Evolutionary conservation across 2,113 vertebrate genomes (phyloP).

Genomic region (Myrmecobius fasciatus): DNA sequence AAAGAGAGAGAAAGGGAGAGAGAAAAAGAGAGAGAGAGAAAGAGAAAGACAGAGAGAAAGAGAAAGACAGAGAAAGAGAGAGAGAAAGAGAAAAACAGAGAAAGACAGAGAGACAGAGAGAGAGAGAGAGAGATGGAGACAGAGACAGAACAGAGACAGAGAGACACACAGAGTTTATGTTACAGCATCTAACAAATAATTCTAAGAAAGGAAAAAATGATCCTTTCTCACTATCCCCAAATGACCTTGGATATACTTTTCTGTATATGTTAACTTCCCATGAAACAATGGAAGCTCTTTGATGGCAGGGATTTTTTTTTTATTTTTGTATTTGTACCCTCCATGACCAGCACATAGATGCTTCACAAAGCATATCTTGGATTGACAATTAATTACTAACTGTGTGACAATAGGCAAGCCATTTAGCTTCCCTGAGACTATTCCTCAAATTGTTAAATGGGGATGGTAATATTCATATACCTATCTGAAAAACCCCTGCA

Average conservation of each 20-base stretch:
- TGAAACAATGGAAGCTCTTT: not conserved
- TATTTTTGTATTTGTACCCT: not conserved
- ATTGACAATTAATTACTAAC: not conserved
- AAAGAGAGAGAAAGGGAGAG: no score
- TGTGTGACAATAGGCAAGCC: not conserved
- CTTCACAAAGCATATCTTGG: not conserved
- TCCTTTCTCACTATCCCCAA: not conserved
- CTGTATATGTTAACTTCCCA: not conserved
- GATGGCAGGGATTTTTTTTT: no score
- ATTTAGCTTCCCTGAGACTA: not conserved
- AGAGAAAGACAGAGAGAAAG: no score
- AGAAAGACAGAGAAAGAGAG: no score
- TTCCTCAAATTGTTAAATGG: not conserved
- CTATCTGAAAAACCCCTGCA: not conserved
- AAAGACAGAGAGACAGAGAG: no score
- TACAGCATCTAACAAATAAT: not conserved
- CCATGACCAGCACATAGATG: not conserved
- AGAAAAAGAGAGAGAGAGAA: no score
- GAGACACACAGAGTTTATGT: not conserved
- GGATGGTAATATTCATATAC: not conserved
- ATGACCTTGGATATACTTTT: not conserved
- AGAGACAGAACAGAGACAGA: no score
- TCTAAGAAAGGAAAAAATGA: not conserved
- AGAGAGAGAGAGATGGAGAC: no score
- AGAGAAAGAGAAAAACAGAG: no score